These are phyloP conservation scores for Brenthis daphne DNA, from an alignment of 2,888 invertebrate species.

Conservation along the genomic window DNA sequence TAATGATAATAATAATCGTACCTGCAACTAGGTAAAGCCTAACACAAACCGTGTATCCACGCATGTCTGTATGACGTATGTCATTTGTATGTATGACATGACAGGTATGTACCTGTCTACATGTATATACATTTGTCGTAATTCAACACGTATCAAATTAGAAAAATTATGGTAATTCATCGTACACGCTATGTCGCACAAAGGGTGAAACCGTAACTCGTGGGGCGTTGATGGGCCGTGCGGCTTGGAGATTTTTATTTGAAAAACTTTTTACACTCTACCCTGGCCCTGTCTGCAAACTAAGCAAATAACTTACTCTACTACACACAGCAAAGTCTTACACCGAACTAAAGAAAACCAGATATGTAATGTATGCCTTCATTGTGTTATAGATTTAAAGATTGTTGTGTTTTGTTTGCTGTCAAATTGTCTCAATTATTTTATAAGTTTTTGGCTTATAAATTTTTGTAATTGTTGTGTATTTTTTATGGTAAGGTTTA, in stretches of 20 bases:
- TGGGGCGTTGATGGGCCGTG: slow-evolving; percentile 58
- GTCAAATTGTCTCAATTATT: too few species aligned
- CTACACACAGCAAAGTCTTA: slow-evolving; percentile 46
- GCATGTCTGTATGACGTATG: too few species aligned
- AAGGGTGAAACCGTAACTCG: slow-evolving; percentile 62
- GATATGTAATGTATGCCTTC: neutral
- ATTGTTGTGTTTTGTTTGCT: too few species aligned
- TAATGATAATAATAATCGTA: too few species aligned
- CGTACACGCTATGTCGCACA: slow-evolving; percentile 50
- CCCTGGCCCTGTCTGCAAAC: slow-evolving; percentile 78
- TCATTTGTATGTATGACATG: too few species aligned
- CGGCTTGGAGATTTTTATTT: slow-evolving; percentile 72
- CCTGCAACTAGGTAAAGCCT: too few species aligned
- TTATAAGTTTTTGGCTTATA: too few species aligned
- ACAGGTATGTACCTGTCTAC: neutral
- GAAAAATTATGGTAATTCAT: slow-evolving; percentile 43
- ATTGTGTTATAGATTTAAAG: too few species aligned
- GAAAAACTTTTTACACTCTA: slow-evolving; percentile 73
- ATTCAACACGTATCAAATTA: slow-evolving; percentile 38
- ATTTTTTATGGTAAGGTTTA: too few species aligned
- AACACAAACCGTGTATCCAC: too few species aligned
- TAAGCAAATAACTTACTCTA: slow-evolving; percentile 71
- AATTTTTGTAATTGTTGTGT: too few species aligned
- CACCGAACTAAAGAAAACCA: neutral
- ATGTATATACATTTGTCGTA: slow-evolving; percentile 1